Evolutionary conservation across 2,113 vertebrate species (phyloP), one percentile per base, ranked within the genome.

Genomic region (Muntiacus muntjak): DNA sequence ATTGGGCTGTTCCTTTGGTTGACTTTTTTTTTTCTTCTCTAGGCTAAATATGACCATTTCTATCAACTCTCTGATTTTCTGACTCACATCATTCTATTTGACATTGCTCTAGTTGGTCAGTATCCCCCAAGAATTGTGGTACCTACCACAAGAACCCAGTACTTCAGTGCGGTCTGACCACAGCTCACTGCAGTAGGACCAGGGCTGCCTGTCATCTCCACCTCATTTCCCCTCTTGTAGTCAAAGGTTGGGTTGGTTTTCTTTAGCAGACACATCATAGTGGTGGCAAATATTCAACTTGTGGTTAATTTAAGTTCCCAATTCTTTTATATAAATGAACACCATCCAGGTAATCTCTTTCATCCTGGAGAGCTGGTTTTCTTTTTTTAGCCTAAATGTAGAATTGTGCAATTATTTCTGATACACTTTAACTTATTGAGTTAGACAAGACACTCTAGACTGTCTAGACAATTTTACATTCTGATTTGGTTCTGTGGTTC

Each of bases 391-490:
- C 43, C 71, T 95, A 97, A 96, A 96, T 89, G 95, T 67, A 97
- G 96, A 95, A 89, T 97, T 89, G 52, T 84, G 74, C 60, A 93
- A 93, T 97, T 96, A 91, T 97, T 98, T 98, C 92, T 95, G 95
- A 96, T 96, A 93, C 52, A 93, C 89, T 96, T 92, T 47, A 64
- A 60, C 40, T 97, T 96, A 93, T 21, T 87, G 86, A 95, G 87
- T 97, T 98, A 97, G 88, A 96, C 88, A 98, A 96, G 76, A 94
- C 57, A 84, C 40, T 91, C 19, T 13, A 94, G 82, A 88, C 60
- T 88, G 95, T 95, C 97, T 97, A 79, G 94, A 97, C 88, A 95
- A 91, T 97, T 95, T 87, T 87, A 83, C 83, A 87, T 97, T 97
- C 93, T 93, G 60, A 94, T 96, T 98, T 95, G 97, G 28, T 52